These are phyloP conservation scores for Anoncus sp. DNA, from an alignment of 2,888 invertebrate species.

Conservation along the genomic window DNA sequence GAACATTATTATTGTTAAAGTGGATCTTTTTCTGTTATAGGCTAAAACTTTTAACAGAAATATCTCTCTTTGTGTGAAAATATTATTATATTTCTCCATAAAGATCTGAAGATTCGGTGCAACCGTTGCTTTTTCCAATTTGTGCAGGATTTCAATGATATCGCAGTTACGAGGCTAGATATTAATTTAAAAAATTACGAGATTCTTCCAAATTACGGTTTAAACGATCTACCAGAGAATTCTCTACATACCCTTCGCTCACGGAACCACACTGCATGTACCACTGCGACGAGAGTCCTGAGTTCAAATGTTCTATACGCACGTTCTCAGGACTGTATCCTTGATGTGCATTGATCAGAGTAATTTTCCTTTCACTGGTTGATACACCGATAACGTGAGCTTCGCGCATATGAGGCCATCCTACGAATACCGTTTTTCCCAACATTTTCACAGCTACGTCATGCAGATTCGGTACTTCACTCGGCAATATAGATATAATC, in stretches of 20 bases:
- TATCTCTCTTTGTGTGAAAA: too few species aligned
- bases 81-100: too few species aligned
- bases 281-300: slow-evolving; percentile 62
- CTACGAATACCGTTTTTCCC: slow-evolving; percentile 91
- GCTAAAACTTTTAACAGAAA: too few species aligned
- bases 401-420: slow-evolving; percentile 97
- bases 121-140: too few species aligned
- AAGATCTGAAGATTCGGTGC: too few species aligned
- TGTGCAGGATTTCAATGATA: too few species aligned
- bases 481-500: slow-evolving; percentile 88
- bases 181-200: too few species aligned
- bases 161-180: too few species aligned
- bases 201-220: too few species aligned
- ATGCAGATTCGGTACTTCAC: slow-evolving; percentile 83
- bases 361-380: slow-evolving; percentile 47
- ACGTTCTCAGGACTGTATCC: slow-evolving; percentile 64
- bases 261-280: slow-evolving; percentile 84
- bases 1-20: slow-evolving; percentile 40
- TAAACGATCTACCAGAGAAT: not conserved
- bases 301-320: slow-evolving; percentile 69
- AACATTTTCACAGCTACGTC: slow-evolving; percentile 87
- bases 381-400: slow-evolving; percentile 89
- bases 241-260: slow-evolving; percentile 84
- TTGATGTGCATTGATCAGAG: slow-evolving; percentile 52
- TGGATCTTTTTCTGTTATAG: too few species aligned